Evolutionary conservation across 2,113 vertebrate species (phyloP), one percentile per base, ranked within the genome.

Genomic region (Hyla sarda): DNA sequence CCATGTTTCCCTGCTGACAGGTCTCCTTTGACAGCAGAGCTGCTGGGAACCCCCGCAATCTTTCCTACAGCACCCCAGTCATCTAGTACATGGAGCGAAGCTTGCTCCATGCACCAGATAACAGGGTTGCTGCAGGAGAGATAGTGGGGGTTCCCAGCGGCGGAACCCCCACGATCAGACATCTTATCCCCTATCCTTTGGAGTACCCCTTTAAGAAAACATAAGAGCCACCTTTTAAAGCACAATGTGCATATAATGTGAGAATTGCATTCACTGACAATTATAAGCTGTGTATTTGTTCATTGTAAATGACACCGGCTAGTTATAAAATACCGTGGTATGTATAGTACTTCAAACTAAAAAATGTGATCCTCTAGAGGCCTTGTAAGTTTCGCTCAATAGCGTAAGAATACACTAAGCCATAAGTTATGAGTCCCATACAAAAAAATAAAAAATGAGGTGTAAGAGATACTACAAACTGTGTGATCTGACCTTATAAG

Each of bases 401-500:
- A 75, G 16, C 3, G 52, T 76, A 58, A 90, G 91, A 89, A 78
- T 79, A 91, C 91, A 89, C 91, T 88, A 92, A 89, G 90, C 86
- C 88, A 89, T 89, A 90, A 81, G 84, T 88, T 91, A 88, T 13
- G 3, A 82, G 88, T 91, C 93, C 88, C 88, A 91, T 88, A 91
- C 90, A 89, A 92, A 91, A 92, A 92, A 91, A 94, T 93, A 92
- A 92, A 93, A 94, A 95, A 94, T 94, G 92, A 95, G 92, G 90
- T 90, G 92, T 94, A 95, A 94, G 90, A 94, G 94, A 95, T 92
- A 93, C 93, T 94, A 91, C 93, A 92, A 95, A 94, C 92, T 93
- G 91, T 95, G 93, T 94, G 93, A 94, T 93, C 93, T 93, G 93
- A 93, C 94, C 96, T 96, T 94, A 94, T 97, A 95, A 96, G 95